A percentile compares a stretch with the other conserved stretches of the same genome.
Conservation (phyloP, 2,797 vertebrate species). For the Clarias fuscus region DNA sequence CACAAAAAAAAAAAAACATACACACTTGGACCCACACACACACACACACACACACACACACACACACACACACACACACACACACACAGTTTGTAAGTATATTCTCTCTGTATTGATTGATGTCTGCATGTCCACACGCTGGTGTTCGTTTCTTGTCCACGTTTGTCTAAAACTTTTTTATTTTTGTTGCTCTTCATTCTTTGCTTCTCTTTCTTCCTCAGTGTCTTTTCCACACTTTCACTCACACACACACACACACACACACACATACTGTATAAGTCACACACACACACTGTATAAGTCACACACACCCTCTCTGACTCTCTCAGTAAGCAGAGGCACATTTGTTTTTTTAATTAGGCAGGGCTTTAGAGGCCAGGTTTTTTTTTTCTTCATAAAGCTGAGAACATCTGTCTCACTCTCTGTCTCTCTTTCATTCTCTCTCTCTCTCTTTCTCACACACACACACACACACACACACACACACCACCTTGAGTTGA, state of each 20-base stretch:
- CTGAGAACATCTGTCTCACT: slow-evolving; percentile 49
- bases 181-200: too few relatives aligned
- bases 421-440: background rate
- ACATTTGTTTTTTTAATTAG: slow-evolving; percentile 51
- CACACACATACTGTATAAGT: background rate
- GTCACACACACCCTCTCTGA: background rate
- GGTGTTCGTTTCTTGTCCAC: too few relatives aligned
- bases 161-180: too few relatives aligned
- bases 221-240: too few relatives aligned
- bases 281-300: background rate
- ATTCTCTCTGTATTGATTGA: too few relatives aligned
- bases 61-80: too few relatives aligned
- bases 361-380: slow-evolving; percentile 24
- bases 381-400: slow-evolving; percentile 41
- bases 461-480: slow-evolving; percentile 4
- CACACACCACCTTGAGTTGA: background rate
- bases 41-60: too few relatives aligned
- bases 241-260: background rate
- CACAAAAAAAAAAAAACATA: too few relatives aligned
- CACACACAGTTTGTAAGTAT: too few relatives aligned
- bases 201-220: too few relatives aligned
- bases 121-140: too few relatives aligned
- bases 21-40: background rate
- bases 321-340: background rate
- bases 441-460: background rate